Conservation (phyloP, 2,888 invertebrate species). For the Dolichomitus sp. region DNA sequence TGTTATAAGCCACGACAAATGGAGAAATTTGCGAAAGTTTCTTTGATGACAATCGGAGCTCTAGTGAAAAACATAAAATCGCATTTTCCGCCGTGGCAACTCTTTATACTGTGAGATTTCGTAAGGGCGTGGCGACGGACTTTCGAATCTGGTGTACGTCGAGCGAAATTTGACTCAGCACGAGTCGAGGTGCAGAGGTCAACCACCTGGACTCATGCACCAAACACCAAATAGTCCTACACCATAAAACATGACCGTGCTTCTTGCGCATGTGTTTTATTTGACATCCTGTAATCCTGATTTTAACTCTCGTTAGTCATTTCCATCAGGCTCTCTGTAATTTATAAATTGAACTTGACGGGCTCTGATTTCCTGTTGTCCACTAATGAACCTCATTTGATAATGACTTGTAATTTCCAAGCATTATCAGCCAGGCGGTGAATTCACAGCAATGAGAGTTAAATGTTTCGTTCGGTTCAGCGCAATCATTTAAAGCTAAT, state of each 20-base stretch:
- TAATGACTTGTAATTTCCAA: slow-evolving; percentile 42
- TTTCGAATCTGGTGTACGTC: neutral
- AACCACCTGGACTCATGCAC: slow-evolving; percentile 10
- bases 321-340: slow-evolving; percentile 45
- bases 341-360: slow-evolving; percentile 52
- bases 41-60: neutral
- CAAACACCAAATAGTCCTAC: neutral
- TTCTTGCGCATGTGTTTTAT: slow-evolving; percentile 20
- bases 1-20: neutral
- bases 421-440: slow-evolving; percentile 20
- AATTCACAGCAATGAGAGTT: slow-evolving; percentile 6
- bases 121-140: slow-evolving; percentile 1
- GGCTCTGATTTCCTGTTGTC: slow-evolving; percentile 38
- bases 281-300: slow-evolving; percentile 48
- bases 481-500: slow-evolving; percentile 8
- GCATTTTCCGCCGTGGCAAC: neutral
- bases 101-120: neutral
- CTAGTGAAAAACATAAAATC: neutral
- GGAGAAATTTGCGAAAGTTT: slow-evolving; percentile 9
- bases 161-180: slow-evolving; percentile 6
- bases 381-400: slow-evolving; percentile 33
- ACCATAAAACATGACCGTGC: slow-evolving; percentile 43
- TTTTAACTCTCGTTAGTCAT: slow-evolving; percentile 51
- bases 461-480: slow-evolving; percentile 9
- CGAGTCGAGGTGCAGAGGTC: slow-evolving; percentile 8